Percentiles rank a stretch among this genome's conserved stretches.
Evolutionary conservation across 2,888 invertebrate genomes (phyloP).

Genomic region (Agriopis marginaria): DNA sequence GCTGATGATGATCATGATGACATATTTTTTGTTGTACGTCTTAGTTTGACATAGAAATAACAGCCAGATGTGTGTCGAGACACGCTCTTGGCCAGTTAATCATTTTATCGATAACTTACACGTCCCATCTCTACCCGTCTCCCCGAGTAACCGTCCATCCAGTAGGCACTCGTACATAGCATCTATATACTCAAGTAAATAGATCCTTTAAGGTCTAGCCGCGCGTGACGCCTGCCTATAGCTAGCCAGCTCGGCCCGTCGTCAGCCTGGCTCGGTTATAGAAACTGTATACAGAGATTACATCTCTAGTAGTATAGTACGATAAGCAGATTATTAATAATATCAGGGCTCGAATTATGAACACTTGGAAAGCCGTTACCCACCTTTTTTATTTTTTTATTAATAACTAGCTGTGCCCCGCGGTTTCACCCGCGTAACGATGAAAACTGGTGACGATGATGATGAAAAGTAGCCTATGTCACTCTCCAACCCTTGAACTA

Average conservation of each 20-base stretch:
- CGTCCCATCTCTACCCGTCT: slow-evolving; percentile 56
- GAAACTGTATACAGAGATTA: slow-evolving; percentile 4
- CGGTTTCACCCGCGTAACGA: too few relatives aligned
- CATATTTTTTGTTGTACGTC: too few relatives aligned
- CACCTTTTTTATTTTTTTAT: too few relatives aligned
- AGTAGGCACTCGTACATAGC: slow-evolving; percentile 55
- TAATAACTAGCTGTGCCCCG: too few relatives aligned
- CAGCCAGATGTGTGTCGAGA: too few relatives aligned
- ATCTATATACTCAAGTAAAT: slow-evolving; percentile 69
- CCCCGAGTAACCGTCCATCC: slow-evolving; percentile 59
- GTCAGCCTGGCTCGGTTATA: slow-evolving; percentile 2
- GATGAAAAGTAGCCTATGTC: too few relatives aligned
- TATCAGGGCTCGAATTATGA: not conserved
- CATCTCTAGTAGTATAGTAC: not conserved
- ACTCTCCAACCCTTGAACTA: too few relatives aligned
- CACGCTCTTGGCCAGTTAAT: not conserved
- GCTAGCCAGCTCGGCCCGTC: slow-evolving; percentile 26
- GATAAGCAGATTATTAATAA: not conserved
- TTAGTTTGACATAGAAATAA: not conserved
- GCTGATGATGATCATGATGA: too few relatives aligned
- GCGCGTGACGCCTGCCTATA: slow-evolving; percentile 49
- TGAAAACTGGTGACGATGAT: too few relatives aligned
- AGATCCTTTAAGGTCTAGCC: slow-evolving; percentile 74
- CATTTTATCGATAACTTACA: slow-evolving; percentile 34
- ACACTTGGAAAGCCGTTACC: not conserved